Percentiles rank a stretch among this genome's conserved stretches.
Conservation (phyloP, 35 echinoderm and acorn worm species). For the Heliocidaris tuberculata region DNA sequence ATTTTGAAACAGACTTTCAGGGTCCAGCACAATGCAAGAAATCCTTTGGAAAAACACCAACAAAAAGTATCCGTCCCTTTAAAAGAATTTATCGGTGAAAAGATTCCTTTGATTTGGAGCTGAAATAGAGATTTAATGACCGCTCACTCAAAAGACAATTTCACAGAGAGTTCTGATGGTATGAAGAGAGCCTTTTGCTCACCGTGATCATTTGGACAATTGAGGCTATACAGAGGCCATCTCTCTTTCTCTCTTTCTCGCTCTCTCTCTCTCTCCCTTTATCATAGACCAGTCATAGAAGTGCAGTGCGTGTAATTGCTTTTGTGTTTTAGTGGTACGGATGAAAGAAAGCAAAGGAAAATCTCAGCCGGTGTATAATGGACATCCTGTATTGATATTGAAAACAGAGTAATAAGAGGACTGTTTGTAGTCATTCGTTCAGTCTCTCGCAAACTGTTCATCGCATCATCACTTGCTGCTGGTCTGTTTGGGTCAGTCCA, state of each 20-base stretch:
- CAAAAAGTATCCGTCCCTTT: neutral
- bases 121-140: slow-evolving; percentile 4
- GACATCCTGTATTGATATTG: neutral
- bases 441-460: neutral
- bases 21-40: neutral
- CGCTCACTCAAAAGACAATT: slow-evolving; percentile 4
- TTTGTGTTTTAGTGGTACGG: neutral
- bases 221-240: neutral
- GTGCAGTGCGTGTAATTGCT: neutral
- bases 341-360: slow-evolving; percentile 4
- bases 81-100: neutral
- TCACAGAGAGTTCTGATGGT: neutral
- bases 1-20: slow-evolving; percentile 11
- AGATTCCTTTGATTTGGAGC: neutral
- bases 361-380: neutral
- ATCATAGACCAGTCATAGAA: neutral
- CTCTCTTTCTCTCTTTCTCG: neutral
- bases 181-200: neutral
- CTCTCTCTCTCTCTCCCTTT: neutral
- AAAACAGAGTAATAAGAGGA: neutral
- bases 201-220: neutral
- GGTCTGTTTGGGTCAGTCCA: neutral
- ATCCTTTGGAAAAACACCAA: neutral
- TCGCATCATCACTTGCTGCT: neutral
- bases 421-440: neutral